Conservation (phyloP, 2,888 invertebrate genomes). For the Cheiracanthium punctorium region DNA sequence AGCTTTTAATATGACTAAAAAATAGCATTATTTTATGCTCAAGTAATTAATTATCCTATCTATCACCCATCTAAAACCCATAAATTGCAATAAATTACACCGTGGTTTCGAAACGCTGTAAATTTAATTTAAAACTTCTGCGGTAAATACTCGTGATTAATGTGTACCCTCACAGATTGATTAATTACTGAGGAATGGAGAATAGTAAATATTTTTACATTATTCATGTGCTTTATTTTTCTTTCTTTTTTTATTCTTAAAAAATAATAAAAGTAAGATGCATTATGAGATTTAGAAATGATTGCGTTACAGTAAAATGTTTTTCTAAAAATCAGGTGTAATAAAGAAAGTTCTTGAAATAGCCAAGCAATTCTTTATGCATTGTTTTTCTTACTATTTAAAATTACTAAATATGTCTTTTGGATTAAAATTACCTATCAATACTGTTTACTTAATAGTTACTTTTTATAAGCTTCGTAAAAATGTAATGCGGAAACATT, state of each 20-base stretch:
- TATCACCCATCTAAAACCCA: not conserved
- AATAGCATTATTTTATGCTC: not conserved
- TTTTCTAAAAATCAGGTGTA: too few relatives aligned
- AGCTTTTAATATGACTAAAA: not conserved
- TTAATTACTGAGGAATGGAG: not conserved
- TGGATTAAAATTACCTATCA: too few relatives aligned
- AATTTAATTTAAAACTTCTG: slow-evolving; percentile 3
- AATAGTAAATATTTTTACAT: not conserved
- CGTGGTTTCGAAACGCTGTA: not conserved
- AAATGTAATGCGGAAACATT: too few relatives aligned
- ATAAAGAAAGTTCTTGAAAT: too few relatives aligned
- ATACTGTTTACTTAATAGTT: too few relatives aligned
- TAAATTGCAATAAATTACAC: not conserved
- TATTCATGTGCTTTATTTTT: not conserved
- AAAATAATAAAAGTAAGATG: too few relatives aligned
- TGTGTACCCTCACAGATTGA: not conserved
- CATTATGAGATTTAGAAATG: too few relatives aligned
- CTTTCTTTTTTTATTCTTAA: not conserved
- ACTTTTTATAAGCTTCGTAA: too few relatives aligned
- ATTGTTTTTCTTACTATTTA: too few relatives aligned
- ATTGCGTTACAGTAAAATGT: too few relatives aligned
- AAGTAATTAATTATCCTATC: not conserved
- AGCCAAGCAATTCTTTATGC: too few relatives aligned
- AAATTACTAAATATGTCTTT: too few relatives aligned
- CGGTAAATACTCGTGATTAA: not conserved